Base-by-base conservation (phyloP, 2,888 invertebrate genomes). In the Drosophila stalkeri region DNA sequence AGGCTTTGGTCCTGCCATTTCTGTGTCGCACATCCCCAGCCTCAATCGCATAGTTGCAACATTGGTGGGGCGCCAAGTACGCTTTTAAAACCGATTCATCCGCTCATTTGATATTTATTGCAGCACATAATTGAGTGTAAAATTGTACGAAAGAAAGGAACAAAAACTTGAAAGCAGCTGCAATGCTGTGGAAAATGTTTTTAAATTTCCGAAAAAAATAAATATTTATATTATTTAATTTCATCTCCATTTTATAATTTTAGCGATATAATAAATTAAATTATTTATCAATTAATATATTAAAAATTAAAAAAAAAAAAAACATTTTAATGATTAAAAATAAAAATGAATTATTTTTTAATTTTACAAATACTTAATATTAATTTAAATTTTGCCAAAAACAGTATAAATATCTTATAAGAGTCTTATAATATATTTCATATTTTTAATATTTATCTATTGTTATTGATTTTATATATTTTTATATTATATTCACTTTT, bases 31-130 rank as follows among this genome's bases (percentile, higher is more conserved):
- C n/a, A 64, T n/a, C 23, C 37, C 23, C 51, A 47, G 27, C 16
- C 59, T 9, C 43, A 51, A 47, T 31, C 64, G 52, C 61, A 64
- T 64, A 69, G 57, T 56, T 66, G 37, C 66, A 62, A 18, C 62
- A 60, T 51, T 64, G 59, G 56, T 65, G 71, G 83, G 72, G 88
- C 86, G 90, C 88, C 90, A 89, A 81, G 90, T 82, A 74, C 56
- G 80, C 86, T 86, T 89, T 90, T 86, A 79, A 89, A 90, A 89
- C 69, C 86, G 84, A 86, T 90, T 89, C 81, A 90, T 86, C 77
- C 84, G 80, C 56, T 67, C 66, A 57, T 62, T 72, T 55, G 70
- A 77, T 80, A 86, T 86, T 89, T 86, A 86, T 89, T 81, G 82
- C 88, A 20, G 44, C 72, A 81, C 79, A 90, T 83, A 86, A 86